phyloP scores from a whole-genome alignment of 2,113 vertebrate species.

The Glaucomys volans region DNA sequence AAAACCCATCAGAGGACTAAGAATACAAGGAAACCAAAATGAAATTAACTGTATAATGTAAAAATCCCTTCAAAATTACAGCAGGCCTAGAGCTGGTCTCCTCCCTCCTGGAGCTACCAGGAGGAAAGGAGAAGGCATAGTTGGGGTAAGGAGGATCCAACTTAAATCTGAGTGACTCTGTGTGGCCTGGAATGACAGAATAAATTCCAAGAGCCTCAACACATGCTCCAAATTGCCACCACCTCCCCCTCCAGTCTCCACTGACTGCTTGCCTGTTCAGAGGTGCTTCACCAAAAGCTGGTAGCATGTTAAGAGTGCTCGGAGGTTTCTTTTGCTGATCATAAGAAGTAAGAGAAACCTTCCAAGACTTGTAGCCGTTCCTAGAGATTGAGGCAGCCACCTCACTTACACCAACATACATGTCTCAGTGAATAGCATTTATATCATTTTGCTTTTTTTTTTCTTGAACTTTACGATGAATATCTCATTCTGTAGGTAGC shows the following conservation, averaged over 20 bases:
- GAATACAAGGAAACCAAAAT: not conserved
- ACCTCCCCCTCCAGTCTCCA: not conserved
- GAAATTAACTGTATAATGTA: not conserved
- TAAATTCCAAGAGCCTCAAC: not conserved
- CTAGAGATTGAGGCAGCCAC: no score
- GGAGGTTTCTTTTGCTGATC: not conserved
- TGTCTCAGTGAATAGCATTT: not conserved
- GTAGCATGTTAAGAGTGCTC: not conserved
- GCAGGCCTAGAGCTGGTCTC: not conserved
- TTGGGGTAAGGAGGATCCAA: not conserved
- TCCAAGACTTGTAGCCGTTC: no score
- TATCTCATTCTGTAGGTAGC: not conserved
- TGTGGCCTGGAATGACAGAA: not conserved
- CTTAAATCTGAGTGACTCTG: no score
- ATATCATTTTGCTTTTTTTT: not conserved
- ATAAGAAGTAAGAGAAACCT: not conserved
- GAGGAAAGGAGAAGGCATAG: not conserved
- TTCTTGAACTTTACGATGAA: not conserved
- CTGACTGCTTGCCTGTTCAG: fast-evolving
- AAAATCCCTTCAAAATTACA: not conserved
- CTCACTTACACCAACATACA: fast-evolving
- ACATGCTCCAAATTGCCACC: no score
- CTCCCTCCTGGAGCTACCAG: no score
- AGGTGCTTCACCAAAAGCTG: not conserved
- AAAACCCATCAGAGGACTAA: not conserved